phyloP scores from a whole-genome alignment of 2,888 invertebrate genomes.

The Apodemia mormo region DNA sequence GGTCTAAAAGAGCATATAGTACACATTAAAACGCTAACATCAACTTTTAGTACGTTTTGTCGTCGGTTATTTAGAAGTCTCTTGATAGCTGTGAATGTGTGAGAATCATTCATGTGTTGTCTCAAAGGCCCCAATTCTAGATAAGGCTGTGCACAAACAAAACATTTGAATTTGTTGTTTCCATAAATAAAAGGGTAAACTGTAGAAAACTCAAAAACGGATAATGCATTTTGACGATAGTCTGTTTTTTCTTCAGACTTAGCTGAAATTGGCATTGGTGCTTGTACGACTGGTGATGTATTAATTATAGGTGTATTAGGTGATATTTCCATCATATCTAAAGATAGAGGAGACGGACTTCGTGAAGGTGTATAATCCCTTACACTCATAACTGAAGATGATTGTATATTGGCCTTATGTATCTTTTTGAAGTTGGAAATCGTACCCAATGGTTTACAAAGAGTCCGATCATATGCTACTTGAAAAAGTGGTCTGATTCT shows the following conservation, averaged over 20 bases:
- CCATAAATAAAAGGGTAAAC: slow-evolving; percentile 73
- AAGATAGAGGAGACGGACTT: slow-evolving; percentile 56
- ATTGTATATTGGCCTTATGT: slow-evolving; percentile 35
- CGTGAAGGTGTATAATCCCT: slow-evolving; percentile 48
- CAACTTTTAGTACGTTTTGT: slow-evolving; percentile 69
- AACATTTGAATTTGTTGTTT: slow-evolving; percentile 74
- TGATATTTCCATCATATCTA: slow-evolving; percentile 36
- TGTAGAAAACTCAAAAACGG: slow-evolving; percentile 68
- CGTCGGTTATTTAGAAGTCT: slow-evolving; percentile 65
- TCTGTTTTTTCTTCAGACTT: slow-evolving; percentile 49
- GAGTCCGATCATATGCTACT: slow-evolving; percentile 70
- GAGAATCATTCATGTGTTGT: slow-evolving; percentile 60
- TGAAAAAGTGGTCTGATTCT: slow-evolving; percentile 71
- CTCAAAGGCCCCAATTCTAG: slow-evolving; percentile 59
- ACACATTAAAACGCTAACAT: slow-evolving; percentile 62
- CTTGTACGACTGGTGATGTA: slow-evolving; percentile 12
- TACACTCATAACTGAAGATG: slow-evolving; percentile 30
- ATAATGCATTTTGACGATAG: slow-evolving; percentile 62
- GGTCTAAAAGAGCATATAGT: slow-evolving; percentile 57
- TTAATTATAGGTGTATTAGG: slow-evolving; percentile 34
- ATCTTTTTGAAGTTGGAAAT: slow-evolving; percentile 62
- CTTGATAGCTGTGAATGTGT: slow-evolving; percentile 61
- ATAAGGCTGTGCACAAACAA: slow-evolving; percentile 68
- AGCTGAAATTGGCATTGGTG: slow-evolving; percentile 25
- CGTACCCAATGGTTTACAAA: slow-evolving; percentile 72